A percentile compares a stretch with the other conserved stretches of the same genome.
Conservation (phyloP, 2,888 invertebrate genomes). For the Cantharis nigra region DNA sequence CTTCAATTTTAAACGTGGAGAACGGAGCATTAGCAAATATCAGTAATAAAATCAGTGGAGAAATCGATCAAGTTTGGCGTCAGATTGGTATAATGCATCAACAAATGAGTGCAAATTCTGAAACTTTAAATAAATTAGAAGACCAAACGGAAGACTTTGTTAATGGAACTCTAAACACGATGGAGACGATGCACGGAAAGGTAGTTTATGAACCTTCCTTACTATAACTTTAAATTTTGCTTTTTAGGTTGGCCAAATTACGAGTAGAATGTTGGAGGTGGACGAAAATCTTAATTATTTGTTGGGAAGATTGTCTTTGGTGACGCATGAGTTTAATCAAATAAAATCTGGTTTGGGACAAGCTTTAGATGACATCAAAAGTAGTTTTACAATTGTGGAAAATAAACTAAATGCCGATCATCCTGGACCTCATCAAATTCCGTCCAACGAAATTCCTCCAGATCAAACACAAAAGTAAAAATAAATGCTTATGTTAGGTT, state of each 20-base stretch:
- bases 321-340: constrained; percentile 83
- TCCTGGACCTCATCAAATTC: constrained; percentile 66
- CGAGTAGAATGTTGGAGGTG: constrained; percentile 75
- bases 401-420: constrained; percentile 60
- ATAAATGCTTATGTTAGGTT: not conserved
- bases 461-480: not conserved
- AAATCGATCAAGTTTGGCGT: constrained; percentile 86
- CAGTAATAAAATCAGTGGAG: constrained; percentile 76
- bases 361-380: constrained; percentile 72
- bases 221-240: not conserved
- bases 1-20: constrained; percentile 72
- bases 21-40: constrained; percentile 73
- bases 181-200: constrained; percentile 80
- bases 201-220: constrained; percentile 48
- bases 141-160: constrained; percentile 79
- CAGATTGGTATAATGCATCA: constrained; percentile 89
- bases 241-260: constrained; percentile 73
- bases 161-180: constrained; percentile 75
- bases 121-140: constrained; percentile 75
- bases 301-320: constrained; percentile 76
- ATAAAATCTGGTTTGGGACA: constrained; percentile 77
- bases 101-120: constrained; percentile 77
- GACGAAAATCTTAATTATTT: constrained; percentile 83
- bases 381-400: constrained; percentile 67
- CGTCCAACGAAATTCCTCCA: constrained; percentile 23